phyloP scores from a whole-genome alignment of 2,113 vertebrate genomes.

The Calonectris borealis region DNA sequence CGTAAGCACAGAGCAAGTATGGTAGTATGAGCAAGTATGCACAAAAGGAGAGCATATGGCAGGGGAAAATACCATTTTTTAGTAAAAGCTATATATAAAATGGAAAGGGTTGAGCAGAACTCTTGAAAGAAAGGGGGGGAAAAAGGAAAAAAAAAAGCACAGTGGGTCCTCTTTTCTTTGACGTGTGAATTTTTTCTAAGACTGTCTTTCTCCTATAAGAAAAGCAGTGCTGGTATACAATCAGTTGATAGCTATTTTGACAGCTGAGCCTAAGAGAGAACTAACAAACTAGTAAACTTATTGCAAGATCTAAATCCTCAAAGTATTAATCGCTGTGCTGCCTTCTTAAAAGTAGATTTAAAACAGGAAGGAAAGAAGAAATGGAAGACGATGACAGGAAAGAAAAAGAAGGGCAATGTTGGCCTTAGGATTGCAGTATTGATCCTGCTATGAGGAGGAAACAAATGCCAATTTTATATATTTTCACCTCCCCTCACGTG shows the following conservation, averaged over 20 bases:
- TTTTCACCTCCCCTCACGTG: not conserved
- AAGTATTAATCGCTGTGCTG: not conserved
- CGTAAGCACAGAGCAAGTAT: rapidly evolving
- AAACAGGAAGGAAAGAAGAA: not conserved
- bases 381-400: not conserved
- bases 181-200: not conserved
- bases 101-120: not conserved
- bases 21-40: not conserved
- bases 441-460: not conserved
- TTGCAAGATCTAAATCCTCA: not conserved
- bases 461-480: not conserved
- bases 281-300: not conserved
- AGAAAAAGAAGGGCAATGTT: not conserved
- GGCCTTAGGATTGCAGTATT: not conserved
- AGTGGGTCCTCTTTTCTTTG: not conserved
- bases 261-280: not conserved
- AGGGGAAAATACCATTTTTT: rapidly evolving
- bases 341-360: not conserved
- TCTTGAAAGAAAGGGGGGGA: rapidly evolving
- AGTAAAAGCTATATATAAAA: not conserved
- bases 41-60: not conserved
- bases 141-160: not conserved
- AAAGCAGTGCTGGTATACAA: not conserved
- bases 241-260: not conserved
- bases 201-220: not conserved